A percentile compares a stretch with the other conserved stretches of the same genome.
Evolutionary conservation across 1,140 invertebrate species (phyloP).

Genomic region (Gryon sp.): DNA sequence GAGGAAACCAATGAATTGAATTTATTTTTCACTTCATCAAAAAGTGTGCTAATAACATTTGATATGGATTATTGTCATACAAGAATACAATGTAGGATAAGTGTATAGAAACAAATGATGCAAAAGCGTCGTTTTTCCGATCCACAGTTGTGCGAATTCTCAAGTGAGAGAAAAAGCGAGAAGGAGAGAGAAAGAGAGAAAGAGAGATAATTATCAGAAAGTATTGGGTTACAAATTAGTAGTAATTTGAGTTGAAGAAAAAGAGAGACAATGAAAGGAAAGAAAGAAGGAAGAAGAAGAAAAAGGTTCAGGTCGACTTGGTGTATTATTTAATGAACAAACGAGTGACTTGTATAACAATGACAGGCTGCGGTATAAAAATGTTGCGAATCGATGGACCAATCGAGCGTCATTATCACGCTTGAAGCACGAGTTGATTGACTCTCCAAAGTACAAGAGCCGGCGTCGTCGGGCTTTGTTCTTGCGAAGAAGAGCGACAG

Average conservation of each 20-base stretch:
- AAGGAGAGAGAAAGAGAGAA: background rate
- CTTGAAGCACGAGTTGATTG: conserved; percentile 67
- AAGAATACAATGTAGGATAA: too few species aligned
- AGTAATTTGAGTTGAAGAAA: background rate
- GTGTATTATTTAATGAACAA: conserved; percentile 12
- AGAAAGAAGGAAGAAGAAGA: background rate
- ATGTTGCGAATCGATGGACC: conserved; percentile 62
- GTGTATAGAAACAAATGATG: too few species aligned
- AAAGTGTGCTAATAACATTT: too few species aligned
- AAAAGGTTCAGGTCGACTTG: background rate
- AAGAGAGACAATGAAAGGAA: background rate
- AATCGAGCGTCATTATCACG: conserved; percentile 69
- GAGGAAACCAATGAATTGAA: too few species aligned
- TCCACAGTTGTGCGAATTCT: too few species aligned
- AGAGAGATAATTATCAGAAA: background rate
- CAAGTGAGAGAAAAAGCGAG: background rate
- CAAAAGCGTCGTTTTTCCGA: too few species aligned
- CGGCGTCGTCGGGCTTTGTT: conserved; percentile 62
- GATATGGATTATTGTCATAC: too few species aligned
- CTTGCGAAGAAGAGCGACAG: conserved; percentile 38
- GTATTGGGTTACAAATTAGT: background rate
- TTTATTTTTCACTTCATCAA: too few species aligned
- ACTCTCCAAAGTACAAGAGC: conserved; percentile 59
- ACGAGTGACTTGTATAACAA: conserved; percentile 31
- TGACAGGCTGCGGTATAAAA: conserved; percentile 23